Evolutionary conservation across 35 echinoderm and acorn worm species (phyloP).

Genomic region (Nesometra sesokonis): DNA sequence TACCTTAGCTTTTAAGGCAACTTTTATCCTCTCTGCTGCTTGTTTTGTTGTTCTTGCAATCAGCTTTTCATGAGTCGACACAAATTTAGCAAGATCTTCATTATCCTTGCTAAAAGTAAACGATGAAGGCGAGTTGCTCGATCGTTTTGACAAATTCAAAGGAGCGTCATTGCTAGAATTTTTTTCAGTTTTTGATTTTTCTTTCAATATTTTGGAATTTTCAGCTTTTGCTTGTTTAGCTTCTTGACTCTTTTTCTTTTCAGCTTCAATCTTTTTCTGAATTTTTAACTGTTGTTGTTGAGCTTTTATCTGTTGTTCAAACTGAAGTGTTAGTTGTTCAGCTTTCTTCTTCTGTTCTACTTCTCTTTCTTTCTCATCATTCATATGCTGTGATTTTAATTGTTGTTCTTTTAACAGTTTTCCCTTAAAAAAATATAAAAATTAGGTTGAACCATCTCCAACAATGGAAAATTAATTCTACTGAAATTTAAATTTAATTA

Average conservation of each 20-base stretch:
- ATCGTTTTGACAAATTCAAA: not conserved
- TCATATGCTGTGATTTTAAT: constrained; percentile 6
- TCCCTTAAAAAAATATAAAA: constrained; percentile 8
- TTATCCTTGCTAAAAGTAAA: constrained; percentile 6
- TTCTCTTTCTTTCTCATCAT: constrained; percentile 49
- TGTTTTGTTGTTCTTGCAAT: not conserved
- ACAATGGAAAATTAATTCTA: too few relatives aligned
- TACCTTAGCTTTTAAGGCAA: not conserved
- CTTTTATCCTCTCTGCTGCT: not conserved
- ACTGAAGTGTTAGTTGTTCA: constrained; percentile 66
- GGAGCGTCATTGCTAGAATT: not conserved
- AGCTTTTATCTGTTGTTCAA: constrained; percentile 94
- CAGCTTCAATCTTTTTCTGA: constrained; percentile 61
- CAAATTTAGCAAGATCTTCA: not conserved
- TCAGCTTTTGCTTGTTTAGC: not conserved
- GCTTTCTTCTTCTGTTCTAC: constrained; percentile 67
- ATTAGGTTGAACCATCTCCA: too few relatives aligned
- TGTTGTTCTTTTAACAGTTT: constrained; percentile 25
- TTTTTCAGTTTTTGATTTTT: constrained; percentile 28
- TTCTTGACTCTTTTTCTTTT: constrained; percentile 9
- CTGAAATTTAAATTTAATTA: too few relatives aligned
- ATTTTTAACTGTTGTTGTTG: constrained; percentile 83
- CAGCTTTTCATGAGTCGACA: not conserved
- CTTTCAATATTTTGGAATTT: constrained; percentile 12
- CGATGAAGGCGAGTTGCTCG: constrained; percentile 1